A percentile compares a stretch with the other conserved stretches of the same genome.
Evolutionary conservation across 2,113 vertebrate species (phyloP).

Genomic region (Melozone crissalis): DNA sequence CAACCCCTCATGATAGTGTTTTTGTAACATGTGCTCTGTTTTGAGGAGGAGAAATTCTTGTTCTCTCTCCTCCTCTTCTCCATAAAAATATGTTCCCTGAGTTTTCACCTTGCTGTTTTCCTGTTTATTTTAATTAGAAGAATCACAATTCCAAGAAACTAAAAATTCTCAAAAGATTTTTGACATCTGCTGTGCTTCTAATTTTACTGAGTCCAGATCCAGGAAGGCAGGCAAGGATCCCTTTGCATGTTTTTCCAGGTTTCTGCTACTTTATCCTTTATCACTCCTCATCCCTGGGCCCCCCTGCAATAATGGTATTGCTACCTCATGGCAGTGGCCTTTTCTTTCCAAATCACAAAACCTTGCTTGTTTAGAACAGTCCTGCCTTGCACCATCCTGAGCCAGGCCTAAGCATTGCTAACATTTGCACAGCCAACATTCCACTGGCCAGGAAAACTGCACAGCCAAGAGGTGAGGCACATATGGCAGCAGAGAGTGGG

Average conservation of each 20-base stretch:
- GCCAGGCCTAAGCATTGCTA: background rate
- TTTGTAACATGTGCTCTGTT: background rate
- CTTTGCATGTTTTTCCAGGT: background rate
- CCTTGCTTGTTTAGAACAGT: background rate
- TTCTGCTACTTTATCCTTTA: background rate
- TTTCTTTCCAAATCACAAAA: background rate
- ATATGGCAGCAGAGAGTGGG: background rate
- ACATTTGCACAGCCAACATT: accelerated
- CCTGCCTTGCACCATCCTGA: background rate
- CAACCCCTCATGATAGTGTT: background rate
- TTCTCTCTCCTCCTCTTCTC: background rate
- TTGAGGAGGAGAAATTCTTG: background rate
- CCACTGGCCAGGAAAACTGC: background rate
- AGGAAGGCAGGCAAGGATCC: background rate
- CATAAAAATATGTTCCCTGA: background rate
- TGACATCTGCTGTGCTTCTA: background rate
- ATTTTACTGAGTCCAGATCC: background rate
- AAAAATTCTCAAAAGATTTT: background rate
- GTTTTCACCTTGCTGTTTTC: background rate
- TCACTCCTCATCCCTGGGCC: background rate
- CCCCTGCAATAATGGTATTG: background rate
- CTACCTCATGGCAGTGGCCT: background rate
- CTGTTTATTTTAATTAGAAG: background rate
- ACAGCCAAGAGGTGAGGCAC: background rate
- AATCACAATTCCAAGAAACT: background rate